These are phyloP conservation scores for Drosophila koepferae DNA, from an alignment of 2,888 invertebrate genomes.

Conservation along the genomic window DNA sequence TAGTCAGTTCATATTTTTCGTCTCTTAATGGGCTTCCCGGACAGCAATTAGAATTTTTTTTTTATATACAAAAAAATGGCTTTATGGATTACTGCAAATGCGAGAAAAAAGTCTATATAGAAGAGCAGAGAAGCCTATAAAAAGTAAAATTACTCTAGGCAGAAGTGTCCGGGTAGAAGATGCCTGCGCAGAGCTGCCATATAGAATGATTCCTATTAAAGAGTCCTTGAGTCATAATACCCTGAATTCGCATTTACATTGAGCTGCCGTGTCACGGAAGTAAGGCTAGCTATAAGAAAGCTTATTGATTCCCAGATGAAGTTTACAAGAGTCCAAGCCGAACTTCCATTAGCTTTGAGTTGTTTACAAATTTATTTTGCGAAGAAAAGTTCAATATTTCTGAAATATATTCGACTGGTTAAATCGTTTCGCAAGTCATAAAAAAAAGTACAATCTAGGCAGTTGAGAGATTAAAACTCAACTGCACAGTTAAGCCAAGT, in stretches of 20 bases:
- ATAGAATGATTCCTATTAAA: too few relatives aligned
- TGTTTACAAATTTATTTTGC: too few relatives aligned
- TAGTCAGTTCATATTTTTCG: not conserved
- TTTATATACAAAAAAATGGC: not conserved
- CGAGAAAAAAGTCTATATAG: not conserved
- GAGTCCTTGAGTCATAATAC: too few relatives aligned
- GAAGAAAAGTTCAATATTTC: too few relatives aligned
- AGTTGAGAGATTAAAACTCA: conserved; percentile 20
- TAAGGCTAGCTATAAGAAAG: too few relatives aligned
- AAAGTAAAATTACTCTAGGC: not conserved
- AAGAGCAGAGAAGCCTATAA: not conserved
- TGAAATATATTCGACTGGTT: not conserved
- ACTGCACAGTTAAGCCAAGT: conserved; percentile 4
- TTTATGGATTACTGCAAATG: conserved; percentile 1
- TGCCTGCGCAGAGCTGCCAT: too few relatives aligned
- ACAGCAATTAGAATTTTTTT: not conserved
- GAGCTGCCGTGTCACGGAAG: too few relatives aligned
- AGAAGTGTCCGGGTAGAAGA: too few relatives aligned
- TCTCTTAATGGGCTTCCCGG: not conserved
- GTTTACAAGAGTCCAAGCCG: too few relatives aligned
- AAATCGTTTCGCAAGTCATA: not conserved
- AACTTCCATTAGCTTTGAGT: too few relatives aligned
- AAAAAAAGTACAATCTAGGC: not conserved
- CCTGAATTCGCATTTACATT: too few relatives aligned
- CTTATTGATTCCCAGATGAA: too few relatives aligned